A percentile compares a stretch with the other conserved stretches of the same genome.
Conservation (phyloP, 92 coral and sea anemone genomes). For the Epizoanthus rinbou region DNA sequence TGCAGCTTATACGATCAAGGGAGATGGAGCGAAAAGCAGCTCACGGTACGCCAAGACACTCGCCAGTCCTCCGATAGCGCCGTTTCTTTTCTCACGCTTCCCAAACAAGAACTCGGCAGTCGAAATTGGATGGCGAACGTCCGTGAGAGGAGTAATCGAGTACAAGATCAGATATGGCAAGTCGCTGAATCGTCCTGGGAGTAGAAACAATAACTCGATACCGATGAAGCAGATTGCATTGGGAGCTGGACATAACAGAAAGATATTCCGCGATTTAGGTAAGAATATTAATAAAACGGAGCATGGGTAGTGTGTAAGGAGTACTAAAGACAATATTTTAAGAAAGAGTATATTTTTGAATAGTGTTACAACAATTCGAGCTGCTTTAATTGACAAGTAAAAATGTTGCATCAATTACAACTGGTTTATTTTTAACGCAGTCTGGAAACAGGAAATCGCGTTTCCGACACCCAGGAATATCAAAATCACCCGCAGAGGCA, state of each 20-base stretch:
- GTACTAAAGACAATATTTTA: too few species aligned
- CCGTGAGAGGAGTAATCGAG: slow-evolving; percentile 55
- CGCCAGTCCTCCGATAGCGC: slow-evolving; percentile 69
- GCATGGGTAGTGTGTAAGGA: too few species aligned
- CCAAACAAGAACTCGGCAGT: slow-evolving; percentile 44
- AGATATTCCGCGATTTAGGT: slow-evolving; percentile 65
- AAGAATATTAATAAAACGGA: not conserved
- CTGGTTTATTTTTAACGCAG: too few species aligned
- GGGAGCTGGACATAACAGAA: slow-evolving; percentile 38
- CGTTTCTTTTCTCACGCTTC: slow-evolving; percentile 53
- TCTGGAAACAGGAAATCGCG: too few species aligned
- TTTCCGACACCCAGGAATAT: too few species aligned
- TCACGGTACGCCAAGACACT: slow-evolving; percentile 67
- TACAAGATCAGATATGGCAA: slow-evolving; percentile 73
- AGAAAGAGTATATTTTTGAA: too few species aligned
- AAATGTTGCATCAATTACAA: too few species aligned
- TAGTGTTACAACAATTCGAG: too few species aligned
- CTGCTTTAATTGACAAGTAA: too few species aligned
- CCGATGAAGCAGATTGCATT: slow-evolving; percentile 73
- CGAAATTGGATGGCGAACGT: slow-evolving; percentile 73
- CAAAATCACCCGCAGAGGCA: too few species aligned
- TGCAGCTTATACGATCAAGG: slow-evolving; percentile 84
- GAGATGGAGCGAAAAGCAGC: slow-evolving; percentile 79
- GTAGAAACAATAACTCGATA: slow-evolving; percentile 50
- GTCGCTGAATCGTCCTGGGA: slow-evolving; percentile 64